Percentiles rank a stretch among this genome's conserved stretches.
These are phyloP conservation scores for Ochropleura leucogaster DNA, from an alignment of 2,888 invertebrate species.

Conservation along the genomic window DNA sequence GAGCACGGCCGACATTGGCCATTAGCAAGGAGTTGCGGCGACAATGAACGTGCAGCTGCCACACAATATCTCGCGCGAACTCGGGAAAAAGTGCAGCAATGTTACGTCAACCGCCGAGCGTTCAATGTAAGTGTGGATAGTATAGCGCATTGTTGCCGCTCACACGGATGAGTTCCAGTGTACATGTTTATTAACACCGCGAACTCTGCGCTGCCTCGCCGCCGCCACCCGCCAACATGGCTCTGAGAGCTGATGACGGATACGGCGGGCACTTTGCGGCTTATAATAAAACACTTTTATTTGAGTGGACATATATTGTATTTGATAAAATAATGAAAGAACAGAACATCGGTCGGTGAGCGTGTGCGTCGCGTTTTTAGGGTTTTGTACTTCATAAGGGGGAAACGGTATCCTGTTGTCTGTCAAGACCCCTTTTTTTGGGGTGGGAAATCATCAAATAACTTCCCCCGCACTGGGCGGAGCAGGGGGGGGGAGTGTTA, in stretches of 20 bases:
- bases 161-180: conserved; percentile 16
- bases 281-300: neutral
- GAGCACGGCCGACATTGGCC: conserved; percentile 57
- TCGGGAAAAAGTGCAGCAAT: conserved; percentile 55
- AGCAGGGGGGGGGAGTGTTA: too few relatives aligned
- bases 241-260: neutral
- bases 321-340: too few relatives aligned
- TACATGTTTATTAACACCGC: conserved; percentile 18
- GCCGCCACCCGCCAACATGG: neutral
- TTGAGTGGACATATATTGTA: too few relatives aligned
- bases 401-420: too few relatives aligned
- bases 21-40: conserved; percentile 55
- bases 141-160: conserved; percentile 62
- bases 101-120: conserved; percentile 41
- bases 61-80: conserved; percentile 58
- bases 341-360: too few relatives aligned
- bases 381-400: too few relatives aligned
- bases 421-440: too few relatives aligned
- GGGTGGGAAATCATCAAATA: too few relatives aligned
- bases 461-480: too few relatives aligned
- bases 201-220: neutral
- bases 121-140: conserved; percentile 66
- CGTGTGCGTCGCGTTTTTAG: too few relatives aligned
- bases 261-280: neutral
- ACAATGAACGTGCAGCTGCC: conserved; percentile 52